Conservation (phyloP, 2,888 invertebrate species). For the Timandra comae region DNA sequence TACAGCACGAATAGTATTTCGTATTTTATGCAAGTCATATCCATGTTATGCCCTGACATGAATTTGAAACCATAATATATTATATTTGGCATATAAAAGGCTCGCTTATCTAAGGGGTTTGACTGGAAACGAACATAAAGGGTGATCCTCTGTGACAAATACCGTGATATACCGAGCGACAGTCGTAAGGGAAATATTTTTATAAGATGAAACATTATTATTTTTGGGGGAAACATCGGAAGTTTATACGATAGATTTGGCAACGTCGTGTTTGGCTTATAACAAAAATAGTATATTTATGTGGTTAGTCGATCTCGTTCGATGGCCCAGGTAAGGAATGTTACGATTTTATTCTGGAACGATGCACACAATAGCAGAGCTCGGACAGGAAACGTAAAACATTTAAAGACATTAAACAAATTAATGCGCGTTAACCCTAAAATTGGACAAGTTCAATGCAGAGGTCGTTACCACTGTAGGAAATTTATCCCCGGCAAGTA, state of each 20-base stretch:
- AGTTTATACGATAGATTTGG: constrained; percentile 65
- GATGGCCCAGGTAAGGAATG: neutral
- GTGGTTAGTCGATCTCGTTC: constrained; percentile 21
- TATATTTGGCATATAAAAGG: constrained; percentile 78
- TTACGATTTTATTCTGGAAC: constrained; percentile 1
- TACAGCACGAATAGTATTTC: constrained; percentile 1
- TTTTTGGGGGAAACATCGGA: constrained; percentile 73
- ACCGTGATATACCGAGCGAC: constrained; percentile 75
- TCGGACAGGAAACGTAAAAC: constrained; percentile 66
- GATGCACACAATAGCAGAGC: constrained; percentile 34
- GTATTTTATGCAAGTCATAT: constrained; percentile 23
- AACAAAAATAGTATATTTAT: constrained; percentile 13
- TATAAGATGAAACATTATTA: constrained; percentile 78
- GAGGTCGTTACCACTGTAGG: constrained; percentile 74
- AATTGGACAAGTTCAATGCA: constrained; percentile 76
- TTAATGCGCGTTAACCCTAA: constrained; percentile 72
- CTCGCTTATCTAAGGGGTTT: constrained; percentile 78
- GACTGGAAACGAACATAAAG: constrained; percentile 77
- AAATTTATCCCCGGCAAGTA: constrained; percentile 71
- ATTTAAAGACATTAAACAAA: constrained; percentile 71
- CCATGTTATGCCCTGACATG: constrained; percentile 46
- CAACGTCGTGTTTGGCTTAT: constrained; percentile 29
- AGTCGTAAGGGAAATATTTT: constrained; percentile 76
- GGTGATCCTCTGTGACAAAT: constrained; percentile 78
- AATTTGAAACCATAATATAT: constrained; percentile 76